Evolutionary conservation across 2,113 vertebrate species (phyloP).

Genomic region (Clarias magur): DNA sequence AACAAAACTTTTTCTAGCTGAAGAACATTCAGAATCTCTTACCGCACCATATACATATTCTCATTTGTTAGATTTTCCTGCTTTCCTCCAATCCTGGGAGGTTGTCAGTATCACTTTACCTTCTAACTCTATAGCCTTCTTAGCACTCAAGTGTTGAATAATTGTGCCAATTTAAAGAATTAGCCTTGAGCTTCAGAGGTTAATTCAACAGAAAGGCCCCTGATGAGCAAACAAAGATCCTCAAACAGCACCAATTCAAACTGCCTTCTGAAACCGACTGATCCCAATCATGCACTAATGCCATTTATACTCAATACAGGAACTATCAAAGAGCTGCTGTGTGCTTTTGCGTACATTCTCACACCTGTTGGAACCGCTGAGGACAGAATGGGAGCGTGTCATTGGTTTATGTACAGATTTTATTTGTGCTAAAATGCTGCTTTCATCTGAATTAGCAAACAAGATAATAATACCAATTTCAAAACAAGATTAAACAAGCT

Average conservation of each 20-base stretch:
- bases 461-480: conserved; percentile 23
- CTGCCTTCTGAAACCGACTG: conserved; percentile 16
- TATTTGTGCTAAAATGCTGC: not conserved
- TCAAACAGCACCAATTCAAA: conserved; percentile 15
- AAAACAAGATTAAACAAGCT: conserved; percentile 31
- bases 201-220: conserved; percentile 16
- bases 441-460: conserved; percentile 5
- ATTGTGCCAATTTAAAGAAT: conserved; percentile 43
- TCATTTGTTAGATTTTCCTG: not conserved
- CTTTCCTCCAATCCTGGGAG: not conserved
- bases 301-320: conserved; percentile 8
- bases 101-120: not conserved
- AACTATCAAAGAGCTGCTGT: conserved; percentile 26
- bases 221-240: not conserved
- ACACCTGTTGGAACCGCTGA: not conserved
- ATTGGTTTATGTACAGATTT: not conserved
- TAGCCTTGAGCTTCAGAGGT: conserved; percentile 24
- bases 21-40: not conserved
- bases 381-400: not conserved
- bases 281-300: conserved; percentile 30
- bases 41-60: not conserved
- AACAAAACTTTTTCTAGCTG: not conserved
- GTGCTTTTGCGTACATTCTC: not conserved
- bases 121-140: not conserved
- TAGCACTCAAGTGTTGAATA: conserved; percentile 40